Percentiles rank a stretch among this genome's conserved stretches.
Evolutionary conservation across 2,888 invertebrate species (phyloP).

Genomic region (Caenorhabditis sp.): DNA sequence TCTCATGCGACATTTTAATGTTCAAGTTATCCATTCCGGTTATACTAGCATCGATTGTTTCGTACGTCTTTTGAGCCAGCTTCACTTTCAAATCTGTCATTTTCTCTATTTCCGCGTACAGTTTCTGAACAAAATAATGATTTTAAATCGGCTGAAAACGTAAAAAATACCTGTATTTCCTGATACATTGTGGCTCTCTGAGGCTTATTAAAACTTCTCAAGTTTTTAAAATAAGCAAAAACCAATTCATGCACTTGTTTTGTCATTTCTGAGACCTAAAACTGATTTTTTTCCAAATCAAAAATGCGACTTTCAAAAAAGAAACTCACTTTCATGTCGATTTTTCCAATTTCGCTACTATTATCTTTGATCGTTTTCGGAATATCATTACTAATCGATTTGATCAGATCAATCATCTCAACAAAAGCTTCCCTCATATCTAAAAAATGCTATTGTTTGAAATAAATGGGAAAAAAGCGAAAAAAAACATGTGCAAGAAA

Average conservation of each 20-base stretch:
- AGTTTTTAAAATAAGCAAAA: conserved; percentile 12
- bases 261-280: background rate
- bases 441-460: background rate
- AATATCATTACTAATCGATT: background rate
- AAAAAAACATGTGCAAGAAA: background rate
- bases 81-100: conserved; percentile 5
- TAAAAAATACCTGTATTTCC: too few relatives aligned
- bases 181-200: conserved; percentile 13
- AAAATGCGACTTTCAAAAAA: too few relatives aligned
- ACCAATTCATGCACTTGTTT: background rate
- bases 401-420: background rate
- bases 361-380: background rate
- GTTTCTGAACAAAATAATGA: too few relatives aligned
- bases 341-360: background rate
- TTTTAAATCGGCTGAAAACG: too few relatives aligned
- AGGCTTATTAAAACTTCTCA: conserved; percentile 7
- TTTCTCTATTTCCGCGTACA: background rate
- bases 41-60: conserved; percentile 85
- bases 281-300: background rate
- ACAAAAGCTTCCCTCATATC: background rate
- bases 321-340: conserved; percentile 2
- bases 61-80: conserved; percentile 93
- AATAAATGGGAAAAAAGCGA: background rate
- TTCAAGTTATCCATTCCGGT: conserved; percentile 34
- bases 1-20: background rate